These are phyloP conservation scores for Plagodis dolabraria DNA, from an alignment of 2,888 invertebrate genomes.

Conservation along the genomic window DNA sequence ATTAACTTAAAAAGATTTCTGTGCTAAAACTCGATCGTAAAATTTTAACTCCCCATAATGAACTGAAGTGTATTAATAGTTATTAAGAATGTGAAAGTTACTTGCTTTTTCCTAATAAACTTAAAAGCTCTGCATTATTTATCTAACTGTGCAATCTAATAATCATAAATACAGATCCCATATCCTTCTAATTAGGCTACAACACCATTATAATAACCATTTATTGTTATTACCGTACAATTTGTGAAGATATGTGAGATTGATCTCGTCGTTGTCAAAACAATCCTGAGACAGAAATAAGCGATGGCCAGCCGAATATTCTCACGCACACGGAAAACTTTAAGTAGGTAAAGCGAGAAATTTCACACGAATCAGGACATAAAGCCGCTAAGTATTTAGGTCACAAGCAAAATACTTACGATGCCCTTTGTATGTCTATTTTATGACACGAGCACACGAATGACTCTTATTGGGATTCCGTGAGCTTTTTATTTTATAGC, in stretches of 20 bases:
- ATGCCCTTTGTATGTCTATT: too few species aligned
- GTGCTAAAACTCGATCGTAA: too few species aligned
- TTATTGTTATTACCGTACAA: constrained; percentile 33
- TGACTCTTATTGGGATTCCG: too few species aligned
- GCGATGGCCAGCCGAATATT: constrained; percentile 49
- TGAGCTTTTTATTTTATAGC: too few species aligned
- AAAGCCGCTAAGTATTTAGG: constrained; percentile 37
- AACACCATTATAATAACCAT: constrained; percentile 18
- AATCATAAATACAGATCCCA: neutral
- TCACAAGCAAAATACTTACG: constrained; percentile 1
- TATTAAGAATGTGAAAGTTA: too few species aligned
- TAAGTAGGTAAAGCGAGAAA: constrained; percentile 29
- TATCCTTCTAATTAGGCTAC: constrained; percentile 14
- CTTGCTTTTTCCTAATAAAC: too few species aligned
- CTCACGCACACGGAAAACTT: constrained; percentile 58
- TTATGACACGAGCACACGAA: too few species aligned
- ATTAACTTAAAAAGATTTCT: too few species aligned
- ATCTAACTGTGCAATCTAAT: too few species aligned
- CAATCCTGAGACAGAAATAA: constrained; percentile 53
- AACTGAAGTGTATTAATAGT: too few species aligned
- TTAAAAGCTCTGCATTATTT: too few species aligned
- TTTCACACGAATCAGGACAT: constrained; percentile 35
- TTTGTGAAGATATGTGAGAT: constrained; percentile 41
- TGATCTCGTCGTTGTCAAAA: constrained; percentile 50
- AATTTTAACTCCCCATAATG: too few species aligned